These are phyloP conservation scores for Lasioglossum oenotherae DNA, from an alignment of 2,888 invertebrate genomes.

Conservation along the genomic window DNA sequence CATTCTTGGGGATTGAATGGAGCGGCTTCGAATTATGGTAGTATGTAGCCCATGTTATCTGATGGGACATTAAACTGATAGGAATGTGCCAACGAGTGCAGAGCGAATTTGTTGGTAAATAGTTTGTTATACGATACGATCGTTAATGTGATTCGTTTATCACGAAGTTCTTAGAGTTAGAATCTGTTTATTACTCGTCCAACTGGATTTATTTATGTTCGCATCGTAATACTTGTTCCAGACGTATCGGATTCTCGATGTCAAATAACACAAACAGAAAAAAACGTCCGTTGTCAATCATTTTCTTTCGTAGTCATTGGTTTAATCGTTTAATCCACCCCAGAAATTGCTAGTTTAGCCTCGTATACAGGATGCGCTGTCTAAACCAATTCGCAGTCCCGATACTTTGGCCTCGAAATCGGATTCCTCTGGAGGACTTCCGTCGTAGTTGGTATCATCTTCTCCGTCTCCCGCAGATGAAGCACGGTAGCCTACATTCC, in stretches of 20 bases:
- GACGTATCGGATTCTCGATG: background rate
- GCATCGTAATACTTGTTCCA: background rate
- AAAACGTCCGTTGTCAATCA: background rate
- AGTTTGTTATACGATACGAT: background rate
- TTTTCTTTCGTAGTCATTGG: background rate
- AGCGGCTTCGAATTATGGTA: background rate
- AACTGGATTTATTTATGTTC: background rate
- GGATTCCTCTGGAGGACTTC: conserved; percentile 52
- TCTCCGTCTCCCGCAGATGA: conserved; percentile 22
- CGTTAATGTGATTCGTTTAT: background rate
- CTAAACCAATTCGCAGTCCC: conserved; percentile 39
- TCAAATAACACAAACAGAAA: background rate
- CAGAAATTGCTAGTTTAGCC: conserved; percentile 24
- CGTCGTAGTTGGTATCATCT: conserved; percentile 45
- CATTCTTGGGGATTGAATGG: background rate
- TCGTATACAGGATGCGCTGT: conserved; percentile 29
- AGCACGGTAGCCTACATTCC: conserved; percentile 20
- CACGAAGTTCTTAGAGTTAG: no score
- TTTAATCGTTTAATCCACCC: background rate
- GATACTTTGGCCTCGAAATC: conserved; percentile 31
- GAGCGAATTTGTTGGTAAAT: background rate
- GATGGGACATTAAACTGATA: background rate
- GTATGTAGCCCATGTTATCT: background rate
- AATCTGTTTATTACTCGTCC: background rate
- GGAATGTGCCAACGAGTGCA: background rate